A percentile compares a stretch with the other conserved stretches of the same genome.
Conservation (phyloP, 2,797 vertebrate species). For the Sebastes ruberrimus region DNA sequence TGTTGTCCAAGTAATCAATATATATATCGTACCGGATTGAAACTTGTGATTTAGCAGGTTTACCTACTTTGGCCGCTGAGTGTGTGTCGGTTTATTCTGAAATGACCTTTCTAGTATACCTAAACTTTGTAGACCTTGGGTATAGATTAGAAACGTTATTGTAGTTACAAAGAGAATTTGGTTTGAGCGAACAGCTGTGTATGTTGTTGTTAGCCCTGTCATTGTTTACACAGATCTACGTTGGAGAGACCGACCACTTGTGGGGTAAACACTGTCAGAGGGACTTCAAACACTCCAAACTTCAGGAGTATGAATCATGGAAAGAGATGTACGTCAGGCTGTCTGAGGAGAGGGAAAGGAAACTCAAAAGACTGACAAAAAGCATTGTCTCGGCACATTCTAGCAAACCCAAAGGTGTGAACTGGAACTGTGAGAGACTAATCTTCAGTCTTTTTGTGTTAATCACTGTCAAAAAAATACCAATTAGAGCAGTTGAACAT, state of each 20-base stretch:
- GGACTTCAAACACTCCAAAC: constrained; percentile 84
- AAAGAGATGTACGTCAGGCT: constrained; percentile 89
- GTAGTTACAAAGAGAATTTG: neutral
- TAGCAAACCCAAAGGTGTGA: constrained; percentile 87
- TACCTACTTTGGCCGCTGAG: neutral
- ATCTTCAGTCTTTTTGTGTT: neutral
- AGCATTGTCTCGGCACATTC: constrained; percentile 88
- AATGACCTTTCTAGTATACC: neutral
- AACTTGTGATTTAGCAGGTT: neutral
- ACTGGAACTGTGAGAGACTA: neutral
- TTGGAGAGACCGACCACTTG: constrained; percentile 84
- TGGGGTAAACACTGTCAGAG: constrained; percentile 89
- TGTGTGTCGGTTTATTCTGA: neutral
- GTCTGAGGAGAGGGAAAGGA: constrained; percentile 87
- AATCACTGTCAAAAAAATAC: neutral
- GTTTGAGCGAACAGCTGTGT: neutral
- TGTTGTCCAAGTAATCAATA: too few species aligned
- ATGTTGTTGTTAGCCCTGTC: neutral
- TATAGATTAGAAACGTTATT: neutral
- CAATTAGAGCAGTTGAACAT: neutral
- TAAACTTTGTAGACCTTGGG: neutral
- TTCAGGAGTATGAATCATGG: constrained; percentile 89
- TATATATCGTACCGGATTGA: too few species aligned
- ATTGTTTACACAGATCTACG: constrained; percentile 74
- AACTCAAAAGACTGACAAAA: constrained; percentile 86